phyloP scores from a whole-genome alignment of 2,888 invertebrate species.

The Perdita meconis region DNA sequence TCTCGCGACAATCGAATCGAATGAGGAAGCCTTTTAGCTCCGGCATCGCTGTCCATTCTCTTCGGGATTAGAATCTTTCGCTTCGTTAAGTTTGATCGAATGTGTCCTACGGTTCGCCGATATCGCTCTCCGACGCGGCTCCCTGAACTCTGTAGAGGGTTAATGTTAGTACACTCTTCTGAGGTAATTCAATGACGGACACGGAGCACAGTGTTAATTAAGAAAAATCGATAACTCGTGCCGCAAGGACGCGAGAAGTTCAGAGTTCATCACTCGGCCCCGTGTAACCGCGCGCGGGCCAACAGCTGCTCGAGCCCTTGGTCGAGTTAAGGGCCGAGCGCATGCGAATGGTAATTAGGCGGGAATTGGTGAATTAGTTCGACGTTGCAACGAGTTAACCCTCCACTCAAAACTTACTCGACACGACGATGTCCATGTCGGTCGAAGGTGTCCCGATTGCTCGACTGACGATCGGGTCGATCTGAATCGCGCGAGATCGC shows the following conservation, averaged over 20 bases:
- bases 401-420: constrained; percentile 38
- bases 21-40: constrained; percentile 1
- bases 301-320: not conserved
- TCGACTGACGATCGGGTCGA: not conserved
- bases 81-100: constrained; percentile 34
- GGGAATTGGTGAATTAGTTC: not conserved
- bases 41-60: not conserved
- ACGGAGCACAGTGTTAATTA: constrained; percentile 1
- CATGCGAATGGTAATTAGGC: not conserved
- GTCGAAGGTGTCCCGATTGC: not conserved
- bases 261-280: constrained; percentile 19
- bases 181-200: not conserved
- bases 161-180: not conserved
- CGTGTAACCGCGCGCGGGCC: too few species aligned
- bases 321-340: too few species aligned
- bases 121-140: not conserved
- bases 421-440: constrained; percentile 21
- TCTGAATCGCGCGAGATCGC: not conserved
- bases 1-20: constrained; percentile 33
- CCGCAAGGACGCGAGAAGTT: not conserved
- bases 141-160: not conserved
- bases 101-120: not conserved
- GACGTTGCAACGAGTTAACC: not conserved
- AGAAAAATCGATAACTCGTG: constrained; percentile 3
- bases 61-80: constrained; percentile 34